Evolutionary conservation across 2,888 invertebrate genomes (phyloP), one percentile per base, ranked within the genome.

Genomic region (Notodonta ziczac): DNA sequence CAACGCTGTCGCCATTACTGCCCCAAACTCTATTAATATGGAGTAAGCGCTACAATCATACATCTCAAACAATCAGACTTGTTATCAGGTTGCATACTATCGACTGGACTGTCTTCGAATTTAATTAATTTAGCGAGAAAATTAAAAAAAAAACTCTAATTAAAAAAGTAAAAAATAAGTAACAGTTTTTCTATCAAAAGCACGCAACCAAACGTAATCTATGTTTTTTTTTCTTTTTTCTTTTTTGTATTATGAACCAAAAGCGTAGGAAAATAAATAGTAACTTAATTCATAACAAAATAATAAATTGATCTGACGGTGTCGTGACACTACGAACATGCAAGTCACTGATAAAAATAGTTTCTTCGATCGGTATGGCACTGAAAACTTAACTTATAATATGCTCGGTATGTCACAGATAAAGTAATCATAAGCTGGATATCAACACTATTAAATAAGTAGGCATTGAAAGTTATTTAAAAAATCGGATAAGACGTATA

Each of bases 291-390:
- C 71, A 69, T 59, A 66, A 71, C 60, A 62, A 70, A 70, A 66
- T 63, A 62, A 61, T 64, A 46, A 13, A 46, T 46, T 46, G n/a
- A 46, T 46, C 12, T 46, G 46, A 46, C 42, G 46, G 46, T 46
- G 64, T 59, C 63, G 68, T 73, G 62, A 68, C 56, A 60, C n/a
- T 62, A 66, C 67, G 68, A 67, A 61, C 68, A 63, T 69, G 74
- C 76, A 65, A 61, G 74, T 73, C 74, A 73, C 72, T 59, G 46
- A 62, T 71, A 73, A 73, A 73, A 76, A 54, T 67, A 63, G 64
- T 69, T 69, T 74, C 70, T 67, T 73, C 65, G 70, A 70, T 65
- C 66, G 70, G 76, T 88, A 88, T 88, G 88, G 88, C 88, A 88
- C 88, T 80, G 79, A 71, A 80, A 81, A 83, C 81, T 82, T 84